These are phyloP conservation scores for Entomyzon cyanotis DNA, from an alignment of 2,113 vertebrate genomes.

Conservation along the genomic window DNA sequence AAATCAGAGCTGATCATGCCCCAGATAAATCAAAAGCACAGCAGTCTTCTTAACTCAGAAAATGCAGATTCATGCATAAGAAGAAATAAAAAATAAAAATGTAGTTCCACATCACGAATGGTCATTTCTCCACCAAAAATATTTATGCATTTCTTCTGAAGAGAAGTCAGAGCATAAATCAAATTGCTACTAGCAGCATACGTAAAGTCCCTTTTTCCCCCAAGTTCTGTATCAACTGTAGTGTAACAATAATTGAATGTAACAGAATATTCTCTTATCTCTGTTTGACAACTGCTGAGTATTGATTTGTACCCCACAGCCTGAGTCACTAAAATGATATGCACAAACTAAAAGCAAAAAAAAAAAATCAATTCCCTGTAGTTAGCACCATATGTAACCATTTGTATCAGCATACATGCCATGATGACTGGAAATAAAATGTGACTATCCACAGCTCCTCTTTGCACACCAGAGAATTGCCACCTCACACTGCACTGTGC, in stretches of 20 bases:
- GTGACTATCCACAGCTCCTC: background rate
- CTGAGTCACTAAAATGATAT: background rate
- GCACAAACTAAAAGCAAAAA: background rate
- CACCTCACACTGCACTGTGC: background rate
- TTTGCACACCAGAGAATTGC: background rate
- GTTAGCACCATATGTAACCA: background rate
- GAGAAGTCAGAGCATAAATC: background rate
- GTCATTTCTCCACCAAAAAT: background rate
- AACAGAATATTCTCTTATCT: background rate
- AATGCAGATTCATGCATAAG: background rate
- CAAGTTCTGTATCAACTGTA: background rate
- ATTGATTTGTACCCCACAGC: background rate
- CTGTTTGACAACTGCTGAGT: background rate
- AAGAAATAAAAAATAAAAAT: background rate
- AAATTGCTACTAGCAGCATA: background rate
- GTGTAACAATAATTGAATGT: background rate
- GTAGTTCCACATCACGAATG: background rate
- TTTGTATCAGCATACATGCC: fast-evolving
- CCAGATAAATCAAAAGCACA: background rate
- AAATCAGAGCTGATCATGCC: background rate
- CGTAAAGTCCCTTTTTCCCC: background rate
- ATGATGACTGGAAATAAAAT: background rate
- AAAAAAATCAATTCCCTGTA: background rate
- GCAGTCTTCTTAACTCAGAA: background rate
- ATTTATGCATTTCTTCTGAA: background rate